Conservation (phyloP, 2,113 vertebrate genomes). For the Isurus oxyrinchus region DNA sequence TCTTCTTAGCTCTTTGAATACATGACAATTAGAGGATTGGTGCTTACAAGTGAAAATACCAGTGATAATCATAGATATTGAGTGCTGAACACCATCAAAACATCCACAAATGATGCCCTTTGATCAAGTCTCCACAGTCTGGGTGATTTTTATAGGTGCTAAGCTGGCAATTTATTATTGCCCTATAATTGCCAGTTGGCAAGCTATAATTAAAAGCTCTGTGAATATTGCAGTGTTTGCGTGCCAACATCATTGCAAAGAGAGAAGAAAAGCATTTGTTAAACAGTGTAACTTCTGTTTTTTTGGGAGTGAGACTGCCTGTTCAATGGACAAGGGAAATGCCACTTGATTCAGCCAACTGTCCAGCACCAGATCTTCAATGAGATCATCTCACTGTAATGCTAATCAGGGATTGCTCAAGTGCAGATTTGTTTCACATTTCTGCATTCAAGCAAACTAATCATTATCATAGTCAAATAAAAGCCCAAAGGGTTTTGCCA, state of each 20-base stretch:
- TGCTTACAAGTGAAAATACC: not conserved
- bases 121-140: not conserved
- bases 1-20: not conserved
- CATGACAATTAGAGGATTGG: not conserved
- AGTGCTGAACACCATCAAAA: not conserved
- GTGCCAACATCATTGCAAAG: not conserved
- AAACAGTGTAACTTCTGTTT: constrained; percentile 2
- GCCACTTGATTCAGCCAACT: not conserved
- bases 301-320: not conserved
- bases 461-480: not conserved
- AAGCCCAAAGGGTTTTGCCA: not conserved
- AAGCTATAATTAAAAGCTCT: not conserved
- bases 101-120: not conserved
- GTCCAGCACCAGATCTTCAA: not conserved
- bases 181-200: not conserved
- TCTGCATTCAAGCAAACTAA: not conserved
- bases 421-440: not conserved
- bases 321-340: not conserved
- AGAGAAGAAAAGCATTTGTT: not conserved
- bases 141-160: not conserved
- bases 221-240: constrained; percentile 7
- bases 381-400: not conserved
- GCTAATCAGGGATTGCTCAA: not conserved
- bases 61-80: not conserved
- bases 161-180: not conserved